Base-by-base conservation (phyloP, 2,888 invertebrate genomes). In the Pemphredon lugubris region DNA sequence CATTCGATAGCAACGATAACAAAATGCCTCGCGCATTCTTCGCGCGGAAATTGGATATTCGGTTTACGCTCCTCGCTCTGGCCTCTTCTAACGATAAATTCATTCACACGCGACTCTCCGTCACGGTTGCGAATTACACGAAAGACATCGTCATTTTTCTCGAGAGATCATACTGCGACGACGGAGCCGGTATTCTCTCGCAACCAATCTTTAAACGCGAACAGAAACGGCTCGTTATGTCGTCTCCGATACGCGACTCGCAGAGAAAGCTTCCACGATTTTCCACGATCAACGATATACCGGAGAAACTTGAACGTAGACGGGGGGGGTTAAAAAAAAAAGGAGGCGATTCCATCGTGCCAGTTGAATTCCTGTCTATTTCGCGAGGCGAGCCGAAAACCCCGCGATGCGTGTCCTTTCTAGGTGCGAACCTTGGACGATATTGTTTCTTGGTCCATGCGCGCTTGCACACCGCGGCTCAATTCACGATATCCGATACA, bases 401-500 rank as follows among this genome's bases (percentile, higher is more conserved):
- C 23, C 9, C 18, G n/a, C 14, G 34, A 26, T 18, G 30, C 18
- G n/a, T 51, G 54, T 67, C 67, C 53, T 48, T 72, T 58, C 63
- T 30, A 44, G 42, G 23, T 20, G 44, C 21, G 48, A 53, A 63
- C 73, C 63, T 74, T 72, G 64, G 30, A 42, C 65, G 59, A 74
- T 59, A 68, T 57, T 51, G 40, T 63, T 40, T 59, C 50, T 16
- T 51, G 39, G 51, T 63, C 54, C 39, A 37, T 54, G 58, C 51
- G n/a, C 58, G 48, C 30, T 42, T 48, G 40, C 37, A 57, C 57
- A 48, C 11, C 20, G 51, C 57, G 47, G 60, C 20, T 53, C 47
- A 60, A 67, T 69, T 58, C 47, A 59, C 54, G 73, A 67, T 69
- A 54, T 66, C 53, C 69, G 61, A 73, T 73, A 69, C 67, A 73